A percentile compares a stretch with the other conserved stretches of the same genome.
Conservation (phyloP, 1,140 invertebrate genomes). For the Pantala flavescens region DNA sequence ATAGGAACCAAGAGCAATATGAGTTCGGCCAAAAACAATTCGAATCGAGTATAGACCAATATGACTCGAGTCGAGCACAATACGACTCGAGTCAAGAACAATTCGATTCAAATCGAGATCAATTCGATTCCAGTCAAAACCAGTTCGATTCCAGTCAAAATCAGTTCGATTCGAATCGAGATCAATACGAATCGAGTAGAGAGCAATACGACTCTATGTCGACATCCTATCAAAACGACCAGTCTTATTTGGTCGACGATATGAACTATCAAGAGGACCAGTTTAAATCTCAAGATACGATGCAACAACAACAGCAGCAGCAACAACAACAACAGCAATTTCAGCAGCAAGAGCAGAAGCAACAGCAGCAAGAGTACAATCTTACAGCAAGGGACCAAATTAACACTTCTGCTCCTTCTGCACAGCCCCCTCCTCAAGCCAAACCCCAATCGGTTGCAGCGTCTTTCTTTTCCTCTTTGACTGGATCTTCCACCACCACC, state of each 20-base stretch:
- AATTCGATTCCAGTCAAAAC: not conserved
- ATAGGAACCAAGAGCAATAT: too few species aligned
- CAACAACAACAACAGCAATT: slow-evolving; percentile 30
- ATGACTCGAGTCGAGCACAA: too few species aligned
- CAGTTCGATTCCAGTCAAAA: slow-evolving; percentile 24
- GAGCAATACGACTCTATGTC: slow-evolving; percentile 23
- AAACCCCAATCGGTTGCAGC: slow-evolving; percentile 13
- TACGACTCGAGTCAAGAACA: too few species aligned
- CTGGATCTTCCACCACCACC: not conserved
- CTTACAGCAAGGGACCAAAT: slow-evolving; percentile 8
- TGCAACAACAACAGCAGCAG: slow-evolving; percentile 31
- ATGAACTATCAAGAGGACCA: slow-evolving; percentile 17
- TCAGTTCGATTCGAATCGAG: not conserved
- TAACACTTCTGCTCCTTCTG: not conserved
- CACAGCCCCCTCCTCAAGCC: slow-evolving; percentile 10
- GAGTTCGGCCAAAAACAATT: too few species aligned
- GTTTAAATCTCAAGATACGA: slow-evolving; percentile 29
- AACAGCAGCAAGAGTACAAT: slow-evolving; percentile 9
- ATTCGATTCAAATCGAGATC: too few species aligned
- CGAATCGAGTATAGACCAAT: too few species aligned
- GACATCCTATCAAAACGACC: slow-evolving; percentile 30
- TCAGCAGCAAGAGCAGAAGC: slow-evolving; percentile 22
- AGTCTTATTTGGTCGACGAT: slow-evolving; percentile 28
- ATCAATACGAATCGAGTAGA: not conserved
- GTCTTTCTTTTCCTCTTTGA: not conserved